Conservation (phyloP, 2,888 invertebrate species). For the Mythimna vitellina region DNA sequence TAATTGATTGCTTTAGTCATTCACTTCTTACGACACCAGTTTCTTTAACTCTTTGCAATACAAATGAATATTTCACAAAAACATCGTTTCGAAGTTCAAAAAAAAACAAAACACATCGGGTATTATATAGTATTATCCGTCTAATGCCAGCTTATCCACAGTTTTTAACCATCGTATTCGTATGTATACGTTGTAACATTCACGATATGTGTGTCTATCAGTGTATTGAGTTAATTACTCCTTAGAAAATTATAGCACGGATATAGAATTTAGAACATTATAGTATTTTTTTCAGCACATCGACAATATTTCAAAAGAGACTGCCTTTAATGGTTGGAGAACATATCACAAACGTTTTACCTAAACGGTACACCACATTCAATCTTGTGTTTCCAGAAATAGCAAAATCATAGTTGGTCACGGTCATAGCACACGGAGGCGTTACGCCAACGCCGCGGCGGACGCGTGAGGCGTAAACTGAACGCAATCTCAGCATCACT, state of each 20-base stretch:
- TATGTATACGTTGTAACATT: neutral
- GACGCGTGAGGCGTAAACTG: conserved; percentile 62
- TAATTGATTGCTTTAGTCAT: conserved; percentile 51
- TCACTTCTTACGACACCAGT: neutral
- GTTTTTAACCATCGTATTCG: conserved; percentile 23
- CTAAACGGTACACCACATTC: neutral
- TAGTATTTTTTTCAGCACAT: neutral
- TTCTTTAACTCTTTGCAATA: neutral
- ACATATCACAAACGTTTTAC: neutral
- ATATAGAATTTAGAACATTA: too few relatives aligned
- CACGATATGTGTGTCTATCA: neutral
- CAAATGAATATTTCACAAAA: neutral
- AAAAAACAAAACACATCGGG: conserved; percentile 34
- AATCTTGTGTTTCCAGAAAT: conserved; percentile 5
- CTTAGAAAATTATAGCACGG: neutral
- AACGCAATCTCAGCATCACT: conserved; percentile 73
- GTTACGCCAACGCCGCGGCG: conserved; percentile 14
- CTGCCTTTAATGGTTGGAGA: neutral
- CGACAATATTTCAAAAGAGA: neutral
- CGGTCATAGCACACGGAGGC: conserved; percentile 38
- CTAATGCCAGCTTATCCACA: conserved; percentile 39
- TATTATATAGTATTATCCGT: conserved; percentile 28
- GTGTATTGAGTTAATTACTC: too few relatives aligned
- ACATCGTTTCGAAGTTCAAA: neutral
- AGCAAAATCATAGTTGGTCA: conserved; percentile 46